A percentile compares a stretch with the other conserved stretches of the same genome.
These are phyloP conservation scores for Ectemnius cavifrons DNA, from an alignment of 2,888 invertebrate genomes.

Conservation along the genomic window DNA sequence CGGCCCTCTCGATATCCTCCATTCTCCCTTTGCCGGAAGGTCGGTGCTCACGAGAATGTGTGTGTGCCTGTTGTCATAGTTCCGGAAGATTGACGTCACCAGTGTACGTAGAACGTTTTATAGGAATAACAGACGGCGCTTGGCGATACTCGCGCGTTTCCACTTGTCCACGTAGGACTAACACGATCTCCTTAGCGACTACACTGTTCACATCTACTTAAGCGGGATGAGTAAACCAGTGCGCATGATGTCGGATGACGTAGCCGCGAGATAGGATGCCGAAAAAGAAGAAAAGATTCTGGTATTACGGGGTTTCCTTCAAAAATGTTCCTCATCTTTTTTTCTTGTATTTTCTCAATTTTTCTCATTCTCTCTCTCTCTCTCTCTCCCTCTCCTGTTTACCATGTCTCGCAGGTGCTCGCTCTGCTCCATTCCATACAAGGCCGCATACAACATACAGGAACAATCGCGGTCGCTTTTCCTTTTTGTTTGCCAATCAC, in stretches of 20 bases:
- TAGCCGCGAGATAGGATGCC: too few species aligned
- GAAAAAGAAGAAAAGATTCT: conserved; percentile 64
- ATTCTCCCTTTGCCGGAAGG: too few species aligned
- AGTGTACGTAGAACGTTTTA: conserved; percentile 9
- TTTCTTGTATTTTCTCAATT: conserved; percentile 25
- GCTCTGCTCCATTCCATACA: conserved; percentile 24
- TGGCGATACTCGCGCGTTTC: conserved; percentile 22
- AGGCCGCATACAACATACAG: conserved; percentile 53
- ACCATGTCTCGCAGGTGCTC: conserved; percentile 13
- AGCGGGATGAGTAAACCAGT: conserved; percentile 58
- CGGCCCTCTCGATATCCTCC: too few species aligned
- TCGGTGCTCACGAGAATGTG: not conserved
- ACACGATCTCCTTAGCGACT: conserved; percentile 50
- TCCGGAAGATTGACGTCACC: conserved; percentile 3
- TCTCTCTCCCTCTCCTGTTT: conserved; percentile 21
- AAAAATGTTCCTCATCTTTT: conserved; percentile 46
- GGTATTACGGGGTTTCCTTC: conserved; percentile 59
- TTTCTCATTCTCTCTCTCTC: conserved; percentile 11
- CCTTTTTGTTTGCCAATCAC: conserved; percentile 15
- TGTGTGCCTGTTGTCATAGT: not conserved
- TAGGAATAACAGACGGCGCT: conserved; percentile 20
- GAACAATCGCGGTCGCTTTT: conserved; percentile 50
- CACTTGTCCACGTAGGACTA: conserved; percentile 27
- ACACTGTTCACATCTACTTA: conserved; percentile 46
- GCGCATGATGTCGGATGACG: conserved; percentile 55